Evolutionary conservation across 1,140 invertebrate genomes (phyloP).

Genomic region (Cyclargus thomasi): DNA sequence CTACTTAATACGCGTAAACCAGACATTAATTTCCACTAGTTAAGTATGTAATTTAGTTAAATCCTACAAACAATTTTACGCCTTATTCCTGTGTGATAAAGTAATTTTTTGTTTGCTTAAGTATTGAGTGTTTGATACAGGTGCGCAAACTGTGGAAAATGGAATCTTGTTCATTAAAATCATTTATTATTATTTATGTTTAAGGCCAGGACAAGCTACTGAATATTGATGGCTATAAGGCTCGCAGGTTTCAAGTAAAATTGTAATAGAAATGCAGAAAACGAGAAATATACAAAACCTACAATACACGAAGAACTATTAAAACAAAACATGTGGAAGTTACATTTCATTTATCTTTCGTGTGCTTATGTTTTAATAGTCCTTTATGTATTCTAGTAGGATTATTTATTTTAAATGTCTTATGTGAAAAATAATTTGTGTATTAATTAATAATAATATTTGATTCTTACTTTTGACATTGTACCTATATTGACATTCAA

Average conservation of each 20-base stretch:
- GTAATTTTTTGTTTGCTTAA: neutral
- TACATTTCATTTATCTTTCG: too few species aligned
- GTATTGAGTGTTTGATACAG: constrained; percentile 3
- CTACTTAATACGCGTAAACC: too few species aligned
- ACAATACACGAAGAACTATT: too few species aligned
- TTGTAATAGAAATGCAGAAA: neutral
- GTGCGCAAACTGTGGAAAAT: neutral
- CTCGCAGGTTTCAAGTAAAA: neutral
- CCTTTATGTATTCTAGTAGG: too few species aligned
- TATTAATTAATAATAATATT: too few species aligned
- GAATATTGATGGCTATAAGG: neutral
- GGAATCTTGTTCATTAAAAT: constrained; percentile 6
- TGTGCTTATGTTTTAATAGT: too few species aligned
- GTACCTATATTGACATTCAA: too few species aligned
- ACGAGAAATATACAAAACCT: neutral
- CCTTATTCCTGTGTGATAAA: neutral
- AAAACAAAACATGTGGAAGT: too few species aligned
- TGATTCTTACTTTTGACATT: too few species aligned
- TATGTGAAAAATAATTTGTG: too few species aligned
- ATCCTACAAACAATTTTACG: neutral
- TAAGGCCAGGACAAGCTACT: neutral
- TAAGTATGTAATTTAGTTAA: neutral
- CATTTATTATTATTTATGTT: neutral
- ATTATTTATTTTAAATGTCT: too few species aligned
- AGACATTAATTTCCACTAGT: neutral